Percentiles rank a stretch among this genome's conserved stretches.
Evolutionary conservation across 2,888 invertebrate genomes (phyloP).

Genomic region (Oegoconia quadripuncta): DNA sequence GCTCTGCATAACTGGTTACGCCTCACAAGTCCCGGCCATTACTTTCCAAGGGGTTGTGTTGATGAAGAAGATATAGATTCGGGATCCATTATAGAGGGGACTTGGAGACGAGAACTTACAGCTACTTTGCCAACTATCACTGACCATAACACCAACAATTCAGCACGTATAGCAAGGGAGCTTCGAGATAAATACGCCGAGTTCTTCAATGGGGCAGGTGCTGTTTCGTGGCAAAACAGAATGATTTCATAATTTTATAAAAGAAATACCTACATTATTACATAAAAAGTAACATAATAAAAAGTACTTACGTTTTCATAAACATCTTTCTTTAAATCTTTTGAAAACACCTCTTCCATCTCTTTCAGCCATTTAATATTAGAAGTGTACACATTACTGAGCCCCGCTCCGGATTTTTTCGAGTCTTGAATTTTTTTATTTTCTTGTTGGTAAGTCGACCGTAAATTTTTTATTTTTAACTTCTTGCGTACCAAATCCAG

Average conservation of each 20-base stretch:
- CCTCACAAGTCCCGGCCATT: constrained; percentile 11
- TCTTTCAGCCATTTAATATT: constrained; percentile 19
- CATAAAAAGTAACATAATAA: constrained; percentile 2
- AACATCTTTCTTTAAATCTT: constrained; percentile 15
- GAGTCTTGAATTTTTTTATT: constrained; percentile 12
- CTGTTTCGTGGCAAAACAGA: too few relatives aligned
- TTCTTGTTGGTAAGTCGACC: constrained; percentile 19
- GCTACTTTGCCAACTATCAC: constrained; percentile 15
- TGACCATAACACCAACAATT: too few relatives aligned
- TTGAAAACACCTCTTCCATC: constrained; percentile 17
- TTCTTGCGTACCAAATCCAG: constrained; percentile 7
- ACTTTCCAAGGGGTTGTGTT: constrained; percentile 17
- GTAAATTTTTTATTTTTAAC: constrained; percentile 14
- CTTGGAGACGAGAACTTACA: constrained; percentile 14
- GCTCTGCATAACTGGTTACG: constrained; percentile 7
- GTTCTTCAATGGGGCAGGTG: too few relatives aligned
- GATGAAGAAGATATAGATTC: constrained; percentile 15
- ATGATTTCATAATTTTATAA: too few relatives aligned
- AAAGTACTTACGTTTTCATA: constrained; percentile 13
- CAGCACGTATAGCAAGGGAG: too few relatives aligned
- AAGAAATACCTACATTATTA: constrained; percentile 7
- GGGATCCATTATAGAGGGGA: constrained; percentile 8
- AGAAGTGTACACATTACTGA: constrained; percentile 17
- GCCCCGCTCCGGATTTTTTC: constrained; percentile 19
- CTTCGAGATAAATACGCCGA: too few relatives aligned